These are phyloP conservation scores for Otus sunia DNA, from an alignment of 2,113 vertebrate species.

Conservation along the genomic window DNA sequence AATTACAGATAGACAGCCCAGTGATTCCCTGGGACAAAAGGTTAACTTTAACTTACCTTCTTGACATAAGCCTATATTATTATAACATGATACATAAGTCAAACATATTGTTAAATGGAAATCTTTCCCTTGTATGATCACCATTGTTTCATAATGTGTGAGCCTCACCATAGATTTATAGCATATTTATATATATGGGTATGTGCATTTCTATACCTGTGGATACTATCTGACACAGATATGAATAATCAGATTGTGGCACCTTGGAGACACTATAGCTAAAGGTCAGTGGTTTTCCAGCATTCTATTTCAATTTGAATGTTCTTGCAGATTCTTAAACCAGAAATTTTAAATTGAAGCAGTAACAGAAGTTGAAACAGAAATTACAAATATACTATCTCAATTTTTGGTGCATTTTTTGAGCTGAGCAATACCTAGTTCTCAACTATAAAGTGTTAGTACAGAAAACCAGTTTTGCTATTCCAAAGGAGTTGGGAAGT, in stretches of 20 bases:
- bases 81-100: neutral
- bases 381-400: neutral
- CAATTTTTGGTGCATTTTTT: neutral
- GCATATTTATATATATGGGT: rapidly evolving
- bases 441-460: neutral
- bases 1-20: neutral
- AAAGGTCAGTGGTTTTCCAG: neutral
- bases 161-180: neutral
- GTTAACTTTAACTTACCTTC: neutral
- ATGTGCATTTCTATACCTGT: neutral
- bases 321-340: neutral
- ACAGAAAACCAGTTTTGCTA: neutral
- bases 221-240: neutral
- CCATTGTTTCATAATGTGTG: neutral
- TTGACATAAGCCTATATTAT: neutral
- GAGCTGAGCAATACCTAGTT: neutral
- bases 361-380: neutral
- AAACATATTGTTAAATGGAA: neutral
- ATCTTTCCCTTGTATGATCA: neutral
- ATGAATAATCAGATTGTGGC: neutral
- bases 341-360: neutral
- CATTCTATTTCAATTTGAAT: neutral
- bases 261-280: neutral
- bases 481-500: neutral
- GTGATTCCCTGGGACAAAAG: neutral